These are phyloP conservation scores for Dynastes hyllus DNA, from an alignment of 2,888 invertebrate genomes.

Conservation along the genomic window DNA sequence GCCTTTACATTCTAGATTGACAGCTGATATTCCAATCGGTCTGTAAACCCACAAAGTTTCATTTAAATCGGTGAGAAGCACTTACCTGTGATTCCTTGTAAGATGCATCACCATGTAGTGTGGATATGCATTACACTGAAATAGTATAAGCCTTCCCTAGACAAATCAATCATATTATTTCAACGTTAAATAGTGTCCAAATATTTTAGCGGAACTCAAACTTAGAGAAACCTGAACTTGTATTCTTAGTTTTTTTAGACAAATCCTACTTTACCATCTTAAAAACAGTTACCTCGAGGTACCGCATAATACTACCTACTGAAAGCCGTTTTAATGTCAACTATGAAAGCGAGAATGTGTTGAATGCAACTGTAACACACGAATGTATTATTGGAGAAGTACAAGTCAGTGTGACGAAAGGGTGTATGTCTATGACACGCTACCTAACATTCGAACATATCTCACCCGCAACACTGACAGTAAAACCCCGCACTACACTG, in stretches of 20 bases:
- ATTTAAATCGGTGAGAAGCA: too few species aligned
- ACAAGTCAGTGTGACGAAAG: conserved; percentile 13
- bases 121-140: too few species aligned
- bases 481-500: background rate
- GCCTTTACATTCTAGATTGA: too few species aligned
- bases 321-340: background rate
- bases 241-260: background rate
- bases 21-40: too few species aligned
- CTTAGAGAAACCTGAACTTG: background rate
- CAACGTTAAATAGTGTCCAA: background rate
- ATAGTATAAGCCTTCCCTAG: too few species aligned
- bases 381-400: background rate
- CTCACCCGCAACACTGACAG: conserved; percentile 15
- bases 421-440: background rate
- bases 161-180: too few species aligned
- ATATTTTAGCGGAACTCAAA: background rate
- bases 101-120: too few species aligned
- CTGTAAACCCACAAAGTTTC: too few species aligned
- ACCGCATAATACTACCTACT: conserved; percentile 10
- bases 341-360: background rate
- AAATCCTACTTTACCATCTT: background rate
- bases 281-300: background rate
- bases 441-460: conserved; percentile 8
- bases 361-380: conserved; percentile 6
- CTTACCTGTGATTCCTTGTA: too few species aligned